Base-by-base conservation (phyloP, 1,140 invertebrate species). In the Papilio xuthus region DNA sequence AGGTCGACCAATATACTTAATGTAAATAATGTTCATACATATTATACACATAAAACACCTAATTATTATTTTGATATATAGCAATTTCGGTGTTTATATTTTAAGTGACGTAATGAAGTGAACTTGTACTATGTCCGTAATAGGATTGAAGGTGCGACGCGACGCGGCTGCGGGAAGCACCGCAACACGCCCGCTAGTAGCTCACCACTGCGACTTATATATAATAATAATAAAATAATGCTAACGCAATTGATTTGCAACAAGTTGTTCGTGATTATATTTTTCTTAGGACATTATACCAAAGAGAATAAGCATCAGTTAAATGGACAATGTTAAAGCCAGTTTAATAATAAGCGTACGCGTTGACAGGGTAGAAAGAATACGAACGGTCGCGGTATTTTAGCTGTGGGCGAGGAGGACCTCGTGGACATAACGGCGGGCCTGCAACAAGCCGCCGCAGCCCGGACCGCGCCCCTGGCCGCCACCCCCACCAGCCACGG, bases 401-500 rank as follows among this genome's bases (percentile, higher is more conserved):
- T 79, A 10, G 81, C 85, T 20, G 32, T 83, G 4, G 82, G 83
- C 10, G 90, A 91, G n/a, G 88, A 90, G 83, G 90, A 92, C 80
- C 89, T 89, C 90, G 91, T 92, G 87, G 89, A 91, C 80, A 89
- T 91, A 20, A 89, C 87, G 23, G 79, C 90, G 23, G 87, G 86
- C 41, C 84, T 87, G 79, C 85, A 84, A 42, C 86, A 83, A 71
- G 84, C 86, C 72, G 80, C 84, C 4, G 87, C 85, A 44, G 84
- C 86, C 73, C 80, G 32, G 32, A 37, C 83, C 7, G 88, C 85
- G 47, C 78, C 79, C n/a, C 26, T 41, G 60, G 79, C 63, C 79
- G 82, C 86, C 13, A 89, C 90, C 1, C 90, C 91, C 41, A 93
- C 91, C 70, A 91, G 82, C 83, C 90, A 92, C 85, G 90, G 91